These are phyloP conservation scores for Labroides dimidiatus DNA, from an alignment of 2,797 vertebrate genomes.

Conservation along the genomic window DNA sequence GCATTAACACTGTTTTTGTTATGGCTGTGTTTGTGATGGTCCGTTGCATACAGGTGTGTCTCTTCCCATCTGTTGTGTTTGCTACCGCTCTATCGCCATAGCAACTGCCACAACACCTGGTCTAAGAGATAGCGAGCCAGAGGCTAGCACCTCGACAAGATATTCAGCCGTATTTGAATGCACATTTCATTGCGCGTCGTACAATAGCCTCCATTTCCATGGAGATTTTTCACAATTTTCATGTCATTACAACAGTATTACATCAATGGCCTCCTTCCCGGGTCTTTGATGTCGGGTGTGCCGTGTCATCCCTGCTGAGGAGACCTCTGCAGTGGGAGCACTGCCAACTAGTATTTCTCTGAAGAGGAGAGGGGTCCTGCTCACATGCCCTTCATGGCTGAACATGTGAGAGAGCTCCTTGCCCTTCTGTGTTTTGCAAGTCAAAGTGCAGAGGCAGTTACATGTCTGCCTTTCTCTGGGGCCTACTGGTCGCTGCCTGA, in stretches of 20 bases:
- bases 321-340: slow-evolving; percentile 60
- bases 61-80: slow-evolving; percentile 60
- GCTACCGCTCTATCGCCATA: slow-evolving; percentile 52
- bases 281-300: slow-evolving; percentile 65
- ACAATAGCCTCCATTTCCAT: slow-evolving; percentile 40
- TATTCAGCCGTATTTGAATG: slow-evolving; percentile 33
- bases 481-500: slow-evolving; percentile 33
- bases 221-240: slow-evolving; percentile 57
- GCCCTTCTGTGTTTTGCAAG: slow-evolving; percentile 52
- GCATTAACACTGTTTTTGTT: slow-evolving; percentile 62
- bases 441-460: slow-evolving; percentile 47
- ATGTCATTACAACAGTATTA: slow-evolving; percentile 71
- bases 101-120: slow-evolving; percentile 70
- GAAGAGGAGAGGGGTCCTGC: slow-evolving; percentile 49
- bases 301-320: slow-evolving; percentile 50
- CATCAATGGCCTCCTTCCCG: slow-evolving; percentile 61
- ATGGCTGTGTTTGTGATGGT: slow-evolving; percentile 61
- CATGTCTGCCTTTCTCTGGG: slow-evolving; percentile 31
- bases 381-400: slow-evolving; percentile 56
- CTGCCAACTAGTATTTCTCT: slow-evolving; percentile 58
- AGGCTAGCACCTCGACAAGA: slow-evolving; percentile 52
- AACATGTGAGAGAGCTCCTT: slow-evolving; percentile 56
- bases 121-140: slow-evolving; percentile 37
- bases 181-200: slow-evolving; percentile 45
- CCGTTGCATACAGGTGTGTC: slow-evolving; percentile 71